Percentiles rank a stretch among this genome's conserved stretches.
Conservation (phyloP, 2,113 vertebrate genomes). For the Centropus unirufus region DNA sequence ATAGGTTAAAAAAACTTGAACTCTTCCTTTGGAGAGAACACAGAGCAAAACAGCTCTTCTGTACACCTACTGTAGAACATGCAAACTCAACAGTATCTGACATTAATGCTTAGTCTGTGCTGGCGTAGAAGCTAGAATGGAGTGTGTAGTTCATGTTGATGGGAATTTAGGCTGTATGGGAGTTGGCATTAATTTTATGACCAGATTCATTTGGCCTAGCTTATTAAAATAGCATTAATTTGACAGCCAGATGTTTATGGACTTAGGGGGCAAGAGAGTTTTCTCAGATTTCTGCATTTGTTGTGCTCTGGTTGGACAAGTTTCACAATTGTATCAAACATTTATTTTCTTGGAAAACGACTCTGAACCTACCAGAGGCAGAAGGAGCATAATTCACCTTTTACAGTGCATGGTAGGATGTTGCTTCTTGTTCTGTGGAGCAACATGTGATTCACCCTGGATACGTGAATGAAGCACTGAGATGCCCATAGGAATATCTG, state of each 20-base stretch:
- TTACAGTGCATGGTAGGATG: neutral
- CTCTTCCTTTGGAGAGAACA: neutral
- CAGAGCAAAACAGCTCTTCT: neutral
- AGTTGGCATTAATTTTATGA: neutral
- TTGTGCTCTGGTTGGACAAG: rapidly evolving
- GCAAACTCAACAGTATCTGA: neutral
- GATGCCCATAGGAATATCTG: neutral
- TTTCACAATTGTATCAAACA: neutral
- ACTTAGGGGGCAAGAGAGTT: neutral
- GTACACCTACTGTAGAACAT: neutral
- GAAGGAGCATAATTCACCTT: neutral
- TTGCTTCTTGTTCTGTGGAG: neutral
- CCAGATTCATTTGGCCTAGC: neutral
- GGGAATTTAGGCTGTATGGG: neutral
- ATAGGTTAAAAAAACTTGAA: neutral
- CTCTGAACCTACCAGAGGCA: neutral
- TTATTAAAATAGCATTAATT: neutral
- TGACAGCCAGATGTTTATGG: neutral
- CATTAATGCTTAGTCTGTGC: neutral
- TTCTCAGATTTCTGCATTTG: neutral
- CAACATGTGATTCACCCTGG: neutral
- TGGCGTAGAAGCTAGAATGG: neutral
- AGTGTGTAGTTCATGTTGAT: neutral
- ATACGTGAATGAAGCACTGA: neutral
- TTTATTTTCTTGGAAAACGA: neutral